Conservation (phyloP, 2,797 vertebrate genomes). For the Cheirogaleus major region DNA sequence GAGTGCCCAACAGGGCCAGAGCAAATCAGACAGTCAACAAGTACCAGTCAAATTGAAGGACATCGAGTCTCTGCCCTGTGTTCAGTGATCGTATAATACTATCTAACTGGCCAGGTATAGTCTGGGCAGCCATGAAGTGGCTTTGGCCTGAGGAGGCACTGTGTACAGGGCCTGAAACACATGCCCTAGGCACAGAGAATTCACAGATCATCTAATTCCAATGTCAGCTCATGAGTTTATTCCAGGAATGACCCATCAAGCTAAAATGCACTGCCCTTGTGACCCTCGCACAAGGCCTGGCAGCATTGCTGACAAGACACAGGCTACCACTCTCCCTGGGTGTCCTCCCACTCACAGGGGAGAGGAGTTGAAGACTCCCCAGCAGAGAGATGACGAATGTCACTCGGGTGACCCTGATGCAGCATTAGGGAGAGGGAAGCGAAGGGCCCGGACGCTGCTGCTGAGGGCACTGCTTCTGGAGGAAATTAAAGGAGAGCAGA, state of each 20-base stretch:
- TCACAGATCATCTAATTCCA: background rate
- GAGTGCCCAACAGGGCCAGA: no score
- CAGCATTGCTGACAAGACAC: background rate
- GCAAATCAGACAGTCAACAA: background rate
- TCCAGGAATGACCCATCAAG: background rate
- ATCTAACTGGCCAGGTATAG: background rate
- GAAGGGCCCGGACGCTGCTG: background rate
- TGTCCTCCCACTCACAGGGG: background rate
- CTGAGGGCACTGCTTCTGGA: background rate
- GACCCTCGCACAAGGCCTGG: background rate
- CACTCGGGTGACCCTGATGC: background rate
- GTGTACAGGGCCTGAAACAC: background rate
- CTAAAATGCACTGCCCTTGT: background rate
- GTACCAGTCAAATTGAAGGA: background rate
- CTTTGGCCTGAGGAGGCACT: background rate
- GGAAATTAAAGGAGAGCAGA: conserved; percentile 53
- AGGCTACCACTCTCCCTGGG: background rate
- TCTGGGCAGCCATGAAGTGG: background rate
- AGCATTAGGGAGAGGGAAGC: background rate
- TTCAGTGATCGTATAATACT: background rate
- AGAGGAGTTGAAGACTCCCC: background rate
- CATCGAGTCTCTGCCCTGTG: background rate
- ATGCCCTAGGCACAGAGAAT: background rate
- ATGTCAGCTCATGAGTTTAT: background rate
- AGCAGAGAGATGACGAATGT: background rate